Conservation (phyloP, 2,797 vertebrate species). For the Tenualosa ilisha region DNA sequence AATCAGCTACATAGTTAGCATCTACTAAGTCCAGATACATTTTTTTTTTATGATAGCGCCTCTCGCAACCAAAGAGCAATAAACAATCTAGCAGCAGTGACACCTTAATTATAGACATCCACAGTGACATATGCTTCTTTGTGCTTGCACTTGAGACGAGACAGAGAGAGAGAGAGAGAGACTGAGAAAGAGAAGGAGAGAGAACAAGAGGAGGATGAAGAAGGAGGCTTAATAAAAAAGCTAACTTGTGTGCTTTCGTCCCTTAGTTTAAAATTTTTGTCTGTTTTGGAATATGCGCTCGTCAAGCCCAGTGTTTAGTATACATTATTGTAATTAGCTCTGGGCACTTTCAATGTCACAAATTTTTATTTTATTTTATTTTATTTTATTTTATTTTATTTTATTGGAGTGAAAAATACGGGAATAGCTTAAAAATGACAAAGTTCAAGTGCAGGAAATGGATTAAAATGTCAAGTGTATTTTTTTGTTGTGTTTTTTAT, state of each 20-base stretch:
- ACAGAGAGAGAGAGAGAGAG: neutral
- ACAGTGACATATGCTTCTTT: neutral
- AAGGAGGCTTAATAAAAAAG: slow-evolving; percentile 12
- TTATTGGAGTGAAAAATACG: no score
- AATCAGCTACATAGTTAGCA: neutral
- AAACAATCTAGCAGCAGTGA: neutral
- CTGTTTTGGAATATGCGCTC: neutral
- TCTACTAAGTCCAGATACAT: neutral
- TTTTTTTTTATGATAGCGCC: neutral
- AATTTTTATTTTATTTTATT: no score
- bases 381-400: no score
- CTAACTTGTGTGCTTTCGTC: neutral
- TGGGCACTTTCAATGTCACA: neutral
- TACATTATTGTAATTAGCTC: neutral
- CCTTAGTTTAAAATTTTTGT: neutral
- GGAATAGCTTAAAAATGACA: no score
- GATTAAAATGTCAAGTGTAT: neutral
- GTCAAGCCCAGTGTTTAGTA: no score
- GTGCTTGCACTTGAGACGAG: neutral
- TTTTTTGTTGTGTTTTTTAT: neutral
- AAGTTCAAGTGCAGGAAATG: neutral
- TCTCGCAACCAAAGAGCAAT: neutral
- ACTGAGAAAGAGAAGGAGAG: slow-evolving; percentile 24
- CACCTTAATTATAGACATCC: neutral
- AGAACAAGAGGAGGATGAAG: neutral